Evolutionary conservation across 2,113 vertebrate species (phyloP).

Genomic region (Leucoraja erinaceus): DNA sequence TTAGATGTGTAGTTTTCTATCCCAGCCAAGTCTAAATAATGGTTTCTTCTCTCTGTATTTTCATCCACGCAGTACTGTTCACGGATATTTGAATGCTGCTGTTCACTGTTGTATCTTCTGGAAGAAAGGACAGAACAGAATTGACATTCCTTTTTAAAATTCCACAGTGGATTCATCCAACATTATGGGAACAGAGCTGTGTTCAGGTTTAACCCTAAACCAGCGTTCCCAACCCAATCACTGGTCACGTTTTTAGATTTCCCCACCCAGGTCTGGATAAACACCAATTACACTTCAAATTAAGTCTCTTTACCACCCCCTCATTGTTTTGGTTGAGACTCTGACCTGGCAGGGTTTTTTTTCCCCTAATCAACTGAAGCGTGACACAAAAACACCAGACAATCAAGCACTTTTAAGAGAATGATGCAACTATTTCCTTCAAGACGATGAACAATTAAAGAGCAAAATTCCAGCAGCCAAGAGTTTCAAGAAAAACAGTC

Average conservation of each 20-base stretch:
- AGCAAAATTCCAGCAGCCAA: neutral
- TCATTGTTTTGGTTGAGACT: neutral
- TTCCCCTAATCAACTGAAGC: neutral
- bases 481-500: neutral
- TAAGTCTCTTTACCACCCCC: neutral
- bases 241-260: neutral
- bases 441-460: neutral
- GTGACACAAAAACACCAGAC: neutral
- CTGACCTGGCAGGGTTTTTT: neutral
- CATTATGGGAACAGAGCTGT: neutral
- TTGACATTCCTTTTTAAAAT: neutral
- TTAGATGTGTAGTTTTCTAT: slow-evolving; percentile 76
- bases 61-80: slow-evolving; percentile 73
- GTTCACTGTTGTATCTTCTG: slow-evolving; percentile 54
- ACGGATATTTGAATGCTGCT: slow-evolving; percentile 49
- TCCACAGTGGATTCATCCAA: neutral
- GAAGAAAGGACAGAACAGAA: neutral
- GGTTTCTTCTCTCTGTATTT: slow-evolving; percentile 76
- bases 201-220: neutral
- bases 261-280: neutral
- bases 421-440: neutral
- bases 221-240: neutral
- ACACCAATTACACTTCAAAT: neutral
- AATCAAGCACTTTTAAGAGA: neutral
- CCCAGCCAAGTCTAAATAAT: slow-evolving; percentile 74